Conservation (phyloP, 2,113 vertebrate genomes). For the Stictonetta naevosa region DNA sequence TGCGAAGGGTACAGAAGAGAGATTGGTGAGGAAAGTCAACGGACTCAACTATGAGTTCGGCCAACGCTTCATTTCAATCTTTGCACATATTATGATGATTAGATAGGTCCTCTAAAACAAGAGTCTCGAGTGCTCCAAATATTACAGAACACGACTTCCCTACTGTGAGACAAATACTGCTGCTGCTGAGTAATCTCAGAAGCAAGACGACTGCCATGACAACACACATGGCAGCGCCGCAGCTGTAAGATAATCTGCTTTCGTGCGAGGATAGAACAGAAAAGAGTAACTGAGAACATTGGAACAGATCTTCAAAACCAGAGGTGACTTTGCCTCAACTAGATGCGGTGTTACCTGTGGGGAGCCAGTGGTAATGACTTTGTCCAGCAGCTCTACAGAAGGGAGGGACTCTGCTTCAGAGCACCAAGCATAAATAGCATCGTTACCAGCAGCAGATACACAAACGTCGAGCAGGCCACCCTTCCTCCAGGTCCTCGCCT, state of each 20-base stretch:
- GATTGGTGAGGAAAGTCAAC: neutral
- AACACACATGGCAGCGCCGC: neutral
- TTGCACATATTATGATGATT: neutral
- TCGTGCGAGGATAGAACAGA: neutral
- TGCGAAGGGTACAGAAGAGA: neutral
- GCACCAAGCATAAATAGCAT: constrained; percentile 1
- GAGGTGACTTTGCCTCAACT: neutral
- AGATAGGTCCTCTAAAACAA: neutral
- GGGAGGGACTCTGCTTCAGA: neutral
- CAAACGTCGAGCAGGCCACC: neutral
- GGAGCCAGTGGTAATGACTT: accelerated
- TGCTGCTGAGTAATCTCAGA: neutral
- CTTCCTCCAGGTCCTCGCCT: neutral
- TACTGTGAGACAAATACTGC: neutral
- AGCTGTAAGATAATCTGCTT: neutral
- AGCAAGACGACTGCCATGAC: neutral
- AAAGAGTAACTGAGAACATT: neutral
- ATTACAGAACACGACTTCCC: neutral
- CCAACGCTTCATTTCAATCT: neutral
- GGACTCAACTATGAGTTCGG: neutral
- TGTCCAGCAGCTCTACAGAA: neutral
- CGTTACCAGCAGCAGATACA: neutral
- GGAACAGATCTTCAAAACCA: neutral
- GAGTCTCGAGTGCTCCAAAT: neutral
- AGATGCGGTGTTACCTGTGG: neutral